These are phyloP conservation scores for Pollenia griseotomentosa DNA, from an alignment of 2,888 invertebrate genomes.

Conservation along the genomic window DNA sequence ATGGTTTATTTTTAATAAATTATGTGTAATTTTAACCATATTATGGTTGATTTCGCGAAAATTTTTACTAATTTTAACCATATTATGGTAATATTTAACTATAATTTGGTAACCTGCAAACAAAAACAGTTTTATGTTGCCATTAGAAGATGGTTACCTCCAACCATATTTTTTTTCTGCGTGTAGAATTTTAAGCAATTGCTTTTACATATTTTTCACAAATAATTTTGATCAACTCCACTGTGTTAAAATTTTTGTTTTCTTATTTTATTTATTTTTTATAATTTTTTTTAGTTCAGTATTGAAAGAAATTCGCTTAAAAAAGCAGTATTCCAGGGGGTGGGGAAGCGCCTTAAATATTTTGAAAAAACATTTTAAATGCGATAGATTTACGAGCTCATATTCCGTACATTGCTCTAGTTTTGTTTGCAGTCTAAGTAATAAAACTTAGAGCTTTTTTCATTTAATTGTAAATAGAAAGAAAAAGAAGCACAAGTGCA, in stretches of 20 bases:
- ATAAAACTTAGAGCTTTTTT: constrained; percentile 46
- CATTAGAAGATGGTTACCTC: no score
- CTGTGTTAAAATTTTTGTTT: background rate
- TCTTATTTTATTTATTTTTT: background rate
- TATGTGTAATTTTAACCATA: no score
- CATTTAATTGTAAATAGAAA: background rate
- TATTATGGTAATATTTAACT: no score
- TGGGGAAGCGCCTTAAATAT: background rate
- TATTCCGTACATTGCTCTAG: constrained; percentile 63
- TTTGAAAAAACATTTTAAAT: constrained; percentile 40
- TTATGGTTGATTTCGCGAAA: no score
- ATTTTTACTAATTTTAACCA: no score
- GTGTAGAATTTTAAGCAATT: no score
- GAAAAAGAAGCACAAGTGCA: constrained; percentile 19
- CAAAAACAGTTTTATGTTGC: no score
- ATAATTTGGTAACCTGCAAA: no score
- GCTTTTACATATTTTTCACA: no score
- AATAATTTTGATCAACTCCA: background rate
- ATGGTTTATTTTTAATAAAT: no score
- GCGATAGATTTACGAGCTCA: constrained; percentile 60
- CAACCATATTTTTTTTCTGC: no score
- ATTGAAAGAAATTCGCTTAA: background rate
- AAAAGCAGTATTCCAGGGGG: background rate
- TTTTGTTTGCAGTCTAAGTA: constrained; percentile 20
- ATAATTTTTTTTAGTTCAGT: background rate